Evolutionary conservation across 2,797 vertebrate genomes (phyloP).

Genomic region (Phataginus tetradactyla): DNA sequence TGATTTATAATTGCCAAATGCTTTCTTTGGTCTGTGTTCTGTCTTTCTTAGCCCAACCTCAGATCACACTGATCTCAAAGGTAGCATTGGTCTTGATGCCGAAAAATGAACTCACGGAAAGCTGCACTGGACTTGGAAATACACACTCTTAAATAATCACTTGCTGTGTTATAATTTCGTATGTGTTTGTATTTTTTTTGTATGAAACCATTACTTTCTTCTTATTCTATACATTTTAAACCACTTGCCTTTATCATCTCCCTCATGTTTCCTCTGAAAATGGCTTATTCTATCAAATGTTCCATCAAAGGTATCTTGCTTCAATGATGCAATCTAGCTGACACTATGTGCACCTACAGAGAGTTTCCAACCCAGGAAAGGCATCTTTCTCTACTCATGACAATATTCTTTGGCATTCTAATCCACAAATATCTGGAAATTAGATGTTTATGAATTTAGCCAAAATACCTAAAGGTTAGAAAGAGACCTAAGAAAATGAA

Average conservation of each 20-base stretch:
- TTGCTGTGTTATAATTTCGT: not conserved
- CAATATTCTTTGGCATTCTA: slow-evolving; percentile 60
- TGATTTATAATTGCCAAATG: not conserved
- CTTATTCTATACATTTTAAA: slow-evolving; percentile 9
- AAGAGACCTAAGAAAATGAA: slow-evolving; percentile 50
- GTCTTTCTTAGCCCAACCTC: not conserved
- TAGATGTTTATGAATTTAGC: slow-evolving; percentile 66
- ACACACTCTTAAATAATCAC: not conserved
- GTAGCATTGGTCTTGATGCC: not conserved
- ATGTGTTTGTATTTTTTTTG: not conserved
- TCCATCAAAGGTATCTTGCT: slow-evolving; percentile 57
- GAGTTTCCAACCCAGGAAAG: slow-evolving; percentile 69
- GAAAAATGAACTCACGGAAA: not conserved
- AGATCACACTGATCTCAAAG: not conserved
- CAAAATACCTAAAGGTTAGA: slow-evolving; percentile 62
- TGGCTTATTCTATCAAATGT: slow-evolving; percentile 60
- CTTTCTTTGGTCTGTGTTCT: slow-evolving; percentile 36
- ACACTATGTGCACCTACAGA: slow-evolving; percentile 44
- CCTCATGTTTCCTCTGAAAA: slow-evolving; percentile 68
- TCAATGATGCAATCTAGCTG: slow-evolving; percentile 67
- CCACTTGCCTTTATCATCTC: slow-evolving; percentile 42
- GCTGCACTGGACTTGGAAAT: not conserved
- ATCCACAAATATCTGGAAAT: slow-evolving; percentile 69
- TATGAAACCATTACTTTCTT: not conserved
- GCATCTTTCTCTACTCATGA: slow-evolving; percentile 38